Percentiles rank a stretch among this genome's conserved stretches.
Conservation (phyloP, 2,113 vertebrate species). For the Aegypius monachus region DNA sequence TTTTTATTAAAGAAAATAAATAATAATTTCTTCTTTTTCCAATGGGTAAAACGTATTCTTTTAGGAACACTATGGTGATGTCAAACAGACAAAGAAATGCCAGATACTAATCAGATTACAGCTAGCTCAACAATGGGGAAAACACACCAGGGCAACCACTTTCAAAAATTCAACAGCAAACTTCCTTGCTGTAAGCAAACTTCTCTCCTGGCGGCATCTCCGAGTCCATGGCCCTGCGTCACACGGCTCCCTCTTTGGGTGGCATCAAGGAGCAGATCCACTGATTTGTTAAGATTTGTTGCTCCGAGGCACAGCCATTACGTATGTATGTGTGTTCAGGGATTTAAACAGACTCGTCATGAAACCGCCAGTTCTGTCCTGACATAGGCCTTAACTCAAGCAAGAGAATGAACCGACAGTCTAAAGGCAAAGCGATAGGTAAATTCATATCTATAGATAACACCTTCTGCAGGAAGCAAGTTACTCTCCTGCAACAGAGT, state of each 20-base stretch:
- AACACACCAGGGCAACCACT: not conserved
- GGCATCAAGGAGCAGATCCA: not conserved
- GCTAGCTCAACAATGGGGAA: not conserved
- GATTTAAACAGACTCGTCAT: not conserved
- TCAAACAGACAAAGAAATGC: not conserved
- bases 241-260: accelerated
- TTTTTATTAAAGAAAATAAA: not conserved
- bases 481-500: not conserved
- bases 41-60: not conserved
- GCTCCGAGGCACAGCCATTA: not conserved
- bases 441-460: not conserved
- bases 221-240: not conserved
- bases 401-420: accelerated
- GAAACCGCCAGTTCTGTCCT: not conserved
- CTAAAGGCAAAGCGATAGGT: not conserved
- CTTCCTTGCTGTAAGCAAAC: not conserved
- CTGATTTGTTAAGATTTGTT: accelerated
- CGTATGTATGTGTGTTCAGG: accelerated
- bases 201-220: not conserved
- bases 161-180: not conserved
- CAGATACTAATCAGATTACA: not conserved
- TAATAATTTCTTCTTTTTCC: not conserved
- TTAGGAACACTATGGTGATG: not conserved
- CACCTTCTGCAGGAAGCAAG: not conserved
- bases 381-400: not conserved